A percentile compares a stretch with the other conserved stretches of the same genome.
Evolutionary conservation across 2,888 invertebrate species (phyloP).

Genomic region (Petrolisthes cinctipes): DNA sequence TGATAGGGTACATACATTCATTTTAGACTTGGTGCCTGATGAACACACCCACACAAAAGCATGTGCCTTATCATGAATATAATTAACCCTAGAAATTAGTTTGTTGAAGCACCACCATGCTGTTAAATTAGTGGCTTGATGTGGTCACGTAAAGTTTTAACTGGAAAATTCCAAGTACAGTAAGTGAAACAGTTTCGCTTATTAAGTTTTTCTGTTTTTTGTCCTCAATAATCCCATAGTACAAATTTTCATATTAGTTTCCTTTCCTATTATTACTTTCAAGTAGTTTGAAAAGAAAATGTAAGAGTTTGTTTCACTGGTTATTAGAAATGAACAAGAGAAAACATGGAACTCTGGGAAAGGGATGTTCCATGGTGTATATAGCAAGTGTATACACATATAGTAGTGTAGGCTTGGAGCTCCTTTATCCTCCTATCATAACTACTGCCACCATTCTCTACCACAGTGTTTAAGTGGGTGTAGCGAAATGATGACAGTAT

Average conservation of each 20-base stretch:
- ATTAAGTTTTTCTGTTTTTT: slow-evolving; percentile 16
- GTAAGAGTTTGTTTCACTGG: slow-evolving; percentile 38
- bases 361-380: slow-evolving; percentile 46
- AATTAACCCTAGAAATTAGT: neutral
- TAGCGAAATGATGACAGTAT: neutral
- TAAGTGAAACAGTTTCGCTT: slow-evolving; percentile 2
- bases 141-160: neutral
- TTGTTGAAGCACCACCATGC: neutral
- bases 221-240: slow-evolving; percentile 53
- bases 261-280: slow-evolving; percentile 44
- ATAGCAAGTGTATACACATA: slow-evolving; percentile 46
- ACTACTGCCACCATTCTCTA: neutral
- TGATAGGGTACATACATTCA: neutral
- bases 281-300: slow-evolving; percentile 28
- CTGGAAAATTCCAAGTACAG: neutral
- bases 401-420: slow-evolving; percentile 46
- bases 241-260: slow-evolving; percentile 57
- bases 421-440: slow-evolving; percentile 32
- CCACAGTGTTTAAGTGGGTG: neutral
- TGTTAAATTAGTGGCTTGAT: neutral
- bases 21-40: neutral
- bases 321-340: slow-evolving; percentile 18
- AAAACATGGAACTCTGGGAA: slow-evolving; percentile 4
- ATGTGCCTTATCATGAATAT: neutral
- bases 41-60: neutral